Evolutionary conservation across 2,888 invertebrate genomes (phyloP), one percentile per base, ranked within the genome.

Genomic region (Pristionchus mayeri): DNA sequence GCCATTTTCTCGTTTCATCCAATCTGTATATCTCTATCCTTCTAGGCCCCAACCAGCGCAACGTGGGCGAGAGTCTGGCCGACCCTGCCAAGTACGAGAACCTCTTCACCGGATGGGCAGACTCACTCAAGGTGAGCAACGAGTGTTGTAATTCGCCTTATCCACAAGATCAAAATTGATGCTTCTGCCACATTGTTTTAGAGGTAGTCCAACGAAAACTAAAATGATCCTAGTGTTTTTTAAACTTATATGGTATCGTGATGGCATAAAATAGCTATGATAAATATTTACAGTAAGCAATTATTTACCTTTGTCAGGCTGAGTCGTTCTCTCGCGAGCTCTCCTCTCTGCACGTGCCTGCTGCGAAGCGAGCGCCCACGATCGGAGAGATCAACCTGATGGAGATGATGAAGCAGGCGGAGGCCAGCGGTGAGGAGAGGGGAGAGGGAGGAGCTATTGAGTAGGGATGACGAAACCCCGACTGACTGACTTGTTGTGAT

Each of bases 51-150:
- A 84, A 71, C 27, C 84, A 75, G 57, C 50, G 84, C 24, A 75
- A 84, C 40, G 84, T 84, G 27, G 91, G 90, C 50, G 97, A 97
- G 92, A 96, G 97, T 79, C 94, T 99, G 86, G 98, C 99, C 0
- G 97, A 98, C 94, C 99, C 98, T 0, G 95, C 95, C 71, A 96
- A 97, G 90, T 99, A 99, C 93, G 97, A 97, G 93, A 99, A 99
- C 94, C 95, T 99, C 85, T 99, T 99, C 93, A 97, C 98, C 0
- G 97, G 95, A 0, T 95, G 96, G 87, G 94, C 94, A 86, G 96
- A 96, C 18, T 87, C 89, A 3, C 84, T 92, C 79, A 89, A 89
- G 54, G 86, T 88, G 0, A 92, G 93, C 44, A 44, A 44, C 44
- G 44, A 9, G 6, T 44, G 13, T n/a, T n/a, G n/a, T n/a, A n/a